Evolutionary conservation across 2,797 vertebrate genomes (phyloP).

Genomic region (Pseudochromis fuscus): DNA sequence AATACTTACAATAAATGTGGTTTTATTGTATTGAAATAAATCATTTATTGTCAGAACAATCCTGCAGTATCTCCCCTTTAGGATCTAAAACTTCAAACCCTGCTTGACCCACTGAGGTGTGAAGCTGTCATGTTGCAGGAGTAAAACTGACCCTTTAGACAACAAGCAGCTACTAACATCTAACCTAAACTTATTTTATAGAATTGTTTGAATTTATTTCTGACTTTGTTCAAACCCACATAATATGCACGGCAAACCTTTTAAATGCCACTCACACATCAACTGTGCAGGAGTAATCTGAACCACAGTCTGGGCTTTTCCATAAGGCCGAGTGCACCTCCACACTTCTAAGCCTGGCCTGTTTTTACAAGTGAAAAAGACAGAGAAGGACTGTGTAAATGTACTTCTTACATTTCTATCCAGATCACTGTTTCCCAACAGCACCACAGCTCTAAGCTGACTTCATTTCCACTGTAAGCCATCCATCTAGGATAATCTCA

Average conservation of each 20-base stretch:
- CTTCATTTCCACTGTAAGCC: constrained; percentile 47
- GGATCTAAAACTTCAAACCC: not conserved
- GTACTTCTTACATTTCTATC: constrained; percentile 40
- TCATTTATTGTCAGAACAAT: not conserved
- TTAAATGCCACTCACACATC: not conserved
- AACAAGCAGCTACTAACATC: not conserved
- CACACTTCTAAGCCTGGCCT: constrained; percentile 16
- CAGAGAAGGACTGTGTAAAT: constrained; percentile 1
- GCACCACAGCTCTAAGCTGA: constrained; percentile 27
- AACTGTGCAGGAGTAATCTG: not conserved
- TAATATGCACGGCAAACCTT: not conserved
- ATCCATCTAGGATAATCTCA: constrained; percentile 48
- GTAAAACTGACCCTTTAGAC: constrained; percentile 4
- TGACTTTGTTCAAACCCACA: constrained; percentile 17
- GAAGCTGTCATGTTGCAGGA: not conserved
- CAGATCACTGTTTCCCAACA: constrained; percentile 37
- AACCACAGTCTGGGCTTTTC: constrained; percentile 15
- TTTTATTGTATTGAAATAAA: not conserved
- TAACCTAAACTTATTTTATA: too few relatives aligned
- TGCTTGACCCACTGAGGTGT: not conserved
- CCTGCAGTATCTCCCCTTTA: too few relatives aligned
- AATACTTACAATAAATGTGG: not conserved
- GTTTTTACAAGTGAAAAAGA: not conserved
- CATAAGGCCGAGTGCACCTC: not conserved
- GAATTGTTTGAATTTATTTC: not conserved